Evolutionary conservation across 1,140 invertebrate genomes (phyloP).

Genomic region (Centruroides sculpturatus): DNA sequence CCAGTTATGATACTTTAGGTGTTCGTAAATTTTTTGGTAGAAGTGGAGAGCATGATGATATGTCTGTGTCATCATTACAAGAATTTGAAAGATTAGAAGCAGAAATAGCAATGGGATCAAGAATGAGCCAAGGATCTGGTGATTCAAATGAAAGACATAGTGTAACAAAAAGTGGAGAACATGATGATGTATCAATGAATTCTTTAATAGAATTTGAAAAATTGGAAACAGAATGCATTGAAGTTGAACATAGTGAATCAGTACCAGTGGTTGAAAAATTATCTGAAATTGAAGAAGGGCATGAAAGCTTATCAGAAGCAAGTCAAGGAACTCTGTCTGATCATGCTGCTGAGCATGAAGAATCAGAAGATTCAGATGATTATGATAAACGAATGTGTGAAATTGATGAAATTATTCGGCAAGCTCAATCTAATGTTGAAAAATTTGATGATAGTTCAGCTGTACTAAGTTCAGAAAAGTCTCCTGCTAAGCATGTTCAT

Average conservation of each 20-base stretch:
- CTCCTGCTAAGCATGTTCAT: background rate
- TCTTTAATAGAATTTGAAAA: conserved; percentile 85
- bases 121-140: conserved; percentile 10
- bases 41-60: conserved; percentile 7
- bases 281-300: conserved; percentile 50
- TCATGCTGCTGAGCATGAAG: background rate
- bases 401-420: conserved; percentile 55
- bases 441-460: conserved; percentile 21
- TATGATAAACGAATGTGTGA: conserved; percentile 55
- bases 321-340: conserved; percentile 31
- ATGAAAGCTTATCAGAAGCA: conserved; percentile 47
- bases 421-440: conserved; percentile 47
- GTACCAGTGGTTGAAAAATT: conserved; percentile 65
- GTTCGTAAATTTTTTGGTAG: conserved; percentile 8
- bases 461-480: background rate
- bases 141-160: conserved; percentile 16
- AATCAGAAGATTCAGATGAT: conserved; percentile 36
- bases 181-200: conserved; percentile 79
- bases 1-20: conserved; percentile 5
- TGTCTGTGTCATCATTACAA: conserved; percentile 28
- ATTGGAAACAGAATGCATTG: conserved; percentile 66
- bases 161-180: conserved; percentile 44
- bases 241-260: conserved; percentile 52
- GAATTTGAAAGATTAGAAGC: conserved; percentile 35
- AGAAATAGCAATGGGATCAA: conserved; percentile 21